These are phyloP conservation scores for Pleuronectes platessa DNA, from an alignment of 2,113 vertebrate species.

Conservation along the genomic window DNA sequence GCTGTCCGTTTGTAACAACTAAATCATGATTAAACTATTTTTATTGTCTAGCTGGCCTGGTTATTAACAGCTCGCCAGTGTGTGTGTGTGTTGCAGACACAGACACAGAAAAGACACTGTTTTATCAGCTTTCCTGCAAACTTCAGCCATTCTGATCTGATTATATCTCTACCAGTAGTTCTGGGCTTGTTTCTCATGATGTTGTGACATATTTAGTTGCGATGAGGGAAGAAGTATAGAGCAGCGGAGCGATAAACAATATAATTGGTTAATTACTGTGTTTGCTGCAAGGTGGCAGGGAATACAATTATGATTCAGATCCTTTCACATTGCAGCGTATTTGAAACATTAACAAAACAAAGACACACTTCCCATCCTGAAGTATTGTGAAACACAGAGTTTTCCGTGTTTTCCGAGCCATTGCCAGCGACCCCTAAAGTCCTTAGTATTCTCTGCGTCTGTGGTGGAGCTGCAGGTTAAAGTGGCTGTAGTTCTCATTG, in stretches of 20 bases:
- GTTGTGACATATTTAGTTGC: neutral
- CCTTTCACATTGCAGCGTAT: too few species aligned
- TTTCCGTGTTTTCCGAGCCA: too few species aligned
- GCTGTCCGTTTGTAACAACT: neutral
- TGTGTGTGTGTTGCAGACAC: neutral
- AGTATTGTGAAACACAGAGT: too few species aligned
- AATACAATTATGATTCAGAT: neutral
- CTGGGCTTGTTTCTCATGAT: neutral
- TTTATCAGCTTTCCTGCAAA: too few species aligned
- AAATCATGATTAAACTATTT: neutral
- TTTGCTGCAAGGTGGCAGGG: neutral
- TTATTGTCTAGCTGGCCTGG: neutral
- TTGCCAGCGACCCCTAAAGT: neutral
- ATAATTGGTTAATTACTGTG: too few species aligned
- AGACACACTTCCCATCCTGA: too few species aligned
- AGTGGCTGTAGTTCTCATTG: neutral
- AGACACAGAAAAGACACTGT: neutral
- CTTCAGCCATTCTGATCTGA: too few species aligned
- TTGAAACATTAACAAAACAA: too few species aligned
- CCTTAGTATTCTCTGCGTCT: slow-evolving; percentile 17
- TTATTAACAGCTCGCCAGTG: neutral
- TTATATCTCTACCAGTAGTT: too few species aligned
- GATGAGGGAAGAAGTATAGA: too few species aligned
- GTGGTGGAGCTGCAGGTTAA: neutral
- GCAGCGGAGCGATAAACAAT: too few species aligned